Base-by-base conservation (phyloP, 2,888 invertebrate species). In the Pheosia tremula region DNA sequence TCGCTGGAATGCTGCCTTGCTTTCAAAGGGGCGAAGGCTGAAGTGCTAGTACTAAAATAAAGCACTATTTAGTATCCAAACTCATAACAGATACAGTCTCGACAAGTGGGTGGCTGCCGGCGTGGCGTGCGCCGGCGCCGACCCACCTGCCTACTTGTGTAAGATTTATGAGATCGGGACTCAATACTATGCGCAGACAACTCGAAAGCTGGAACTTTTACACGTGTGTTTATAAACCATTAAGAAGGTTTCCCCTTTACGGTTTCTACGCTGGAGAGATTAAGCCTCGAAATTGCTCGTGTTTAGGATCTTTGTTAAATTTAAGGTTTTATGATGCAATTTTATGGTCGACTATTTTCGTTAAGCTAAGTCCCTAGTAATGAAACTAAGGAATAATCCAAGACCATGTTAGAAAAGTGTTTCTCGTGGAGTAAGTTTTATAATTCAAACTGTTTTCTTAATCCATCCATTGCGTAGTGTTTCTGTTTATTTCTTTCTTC, bases 91-190 rank as follows among this genome's bases (percentile, higher is more conserved):
- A 81, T 76, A 73, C 78, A 76, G 74, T 63, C 65, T 66, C 72
- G 75, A 78, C 73, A 77, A 78, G 86, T 82, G 83, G 83, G 82
- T 79, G 80, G 80, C 67, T 62, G 64, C 70, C 61, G 69, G 75
- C 63, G 72, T 72, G 72, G 76, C 67, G 69, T 80, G 84, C 83
- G 86, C 85, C 83, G 89, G 89, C 90, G 89, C 89, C 90, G 83
- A 72, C 82, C 80, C 84, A 85, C 87, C 89, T 87, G 86, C 88
- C 83, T 79, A 81, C 86, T 86, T 82, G 81, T 77, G 67, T 66
- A 68, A 83, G 85, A 88, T 86, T 89, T 87, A 89, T 86, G 77
- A 69, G 81, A 79, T 79, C 83, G 77, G 79, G 79, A 78, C 70
- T 75, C 74, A 67, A 70, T 70, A 39, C 55, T 38, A 39, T 38